These are phyloP conservation scores for Discoglossus pictus DNA, from an alignment of 2,797 vertebrate genomes.

Conservation along the genomic window DNA sequence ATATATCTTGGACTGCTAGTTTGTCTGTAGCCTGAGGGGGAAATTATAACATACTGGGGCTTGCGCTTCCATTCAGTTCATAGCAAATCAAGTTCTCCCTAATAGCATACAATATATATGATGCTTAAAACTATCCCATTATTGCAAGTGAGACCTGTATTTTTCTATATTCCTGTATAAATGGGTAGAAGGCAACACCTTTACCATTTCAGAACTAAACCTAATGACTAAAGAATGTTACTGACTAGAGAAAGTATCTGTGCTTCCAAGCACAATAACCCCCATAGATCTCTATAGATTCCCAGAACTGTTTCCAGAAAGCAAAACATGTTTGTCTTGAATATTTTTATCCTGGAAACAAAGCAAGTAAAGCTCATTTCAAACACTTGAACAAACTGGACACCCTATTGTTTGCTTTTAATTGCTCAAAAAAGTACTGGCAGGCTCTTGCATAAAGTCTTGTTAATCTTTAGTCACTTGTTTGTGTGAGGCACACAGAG, in stretches of 20 bases:
- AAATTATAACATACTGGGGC: no score
- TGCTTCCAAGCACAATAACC: slow-evolving; percentile 6
- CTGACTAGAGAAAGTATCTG: slow-evolving; percentile 13
- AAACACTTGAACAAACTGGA: not conserved
- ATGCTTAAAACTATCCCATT: not conserved
- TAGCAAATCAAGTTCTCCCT: no score
- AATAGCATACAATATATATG: slow-evolving; percentile 2
- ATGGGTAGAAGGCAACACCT: no score
- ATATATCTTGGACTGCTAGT: no score
- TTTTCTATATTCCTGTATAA: no score
- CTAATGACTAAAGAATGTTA: no score
- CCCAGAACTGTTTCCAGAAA: slow-evolving; percentile 9
- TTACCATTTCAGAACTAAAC: no score
- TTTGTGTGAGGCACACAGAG: slow-evolving; percentile 40
- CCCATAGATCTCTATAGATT: slow-evolving; percentile 10
- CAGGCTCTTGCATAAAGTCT: slow-evolving; percentile 17
- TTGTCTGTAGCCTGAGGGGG: no score
- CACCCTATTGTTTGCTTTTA: slow-evolving; percentile 44
- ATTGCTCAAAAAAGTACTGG: slow-evolving; percentile 23
- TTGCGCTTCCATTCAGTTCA: no score
- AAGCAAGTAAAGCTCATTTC: not conserved
- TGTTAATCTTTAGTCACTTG: slow-evolving; percentile 31
- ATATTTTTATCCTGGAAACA: not conserved
- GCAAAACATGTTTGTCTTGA: not conserved
- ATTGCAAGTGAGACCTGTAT: no score